Base-by-base conservation (phyloP, 2,888 invertebrate species). In the Arge pagana region DNA sequence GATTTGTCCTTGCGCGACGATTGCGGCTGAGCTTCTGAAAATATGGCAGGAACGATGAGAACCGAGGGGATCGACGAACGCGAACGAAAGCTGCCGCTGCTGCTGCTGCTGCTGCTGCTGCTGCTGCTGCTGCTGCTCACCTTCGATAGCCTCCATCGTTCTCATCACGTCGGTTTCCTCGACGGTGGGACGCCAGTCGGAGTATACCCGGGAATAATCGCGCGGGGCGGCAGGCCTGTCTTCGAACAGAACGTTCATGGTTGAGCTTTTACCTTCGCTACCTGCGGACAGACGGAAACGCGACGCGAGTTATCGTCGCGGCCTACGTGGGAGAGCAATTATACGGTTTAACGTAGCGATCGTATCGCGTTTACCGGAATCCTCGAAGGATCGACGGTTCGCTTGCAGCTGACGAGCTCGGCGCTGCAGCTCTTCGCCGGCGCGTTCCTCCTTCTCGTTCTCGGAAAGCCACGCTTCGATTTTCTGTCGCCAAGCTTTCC, bases 381-480 rank as follows among this genome's bases (percentile, higher is more conserved):
- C 91, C 83, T 92, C 91, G 78, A 89, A 84, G 77, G 89, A 89
- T 65, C 89, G 82, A 77, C 90, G 79, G 77, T 87, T 88, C 59
- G 82, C 84, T 65, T 87, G 84, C 73, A 86, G 78, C 59, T 87
- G 82, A 64, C 85, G 81, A 49, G 83, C 80, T 68, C 84, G 82
- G 64, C 84, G 83, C 64, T 85, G 83, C 57, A 86, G 80, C 62
- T 88, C 86, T 61, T 88, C 87, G 58, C 83, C 86, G 60, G 85
- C 83, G 65, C 85, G 84, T 73, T 90, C 91, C 70, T 86, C 90
- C 68, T 85, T 87, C 71, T 91, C 91, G 78, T 90, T 92, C 52
- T 91, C 90, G 61, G 91, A 87, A 57, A 94, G 79, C 94, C 94
- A 94, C 4, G 90, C 90, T 76, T 94, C 93, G 68, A 94, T 93